phyloP scores from a whole-genome alignment of 2,113 vertebrate genomes.

The Anguilla rostrata region DNA sequence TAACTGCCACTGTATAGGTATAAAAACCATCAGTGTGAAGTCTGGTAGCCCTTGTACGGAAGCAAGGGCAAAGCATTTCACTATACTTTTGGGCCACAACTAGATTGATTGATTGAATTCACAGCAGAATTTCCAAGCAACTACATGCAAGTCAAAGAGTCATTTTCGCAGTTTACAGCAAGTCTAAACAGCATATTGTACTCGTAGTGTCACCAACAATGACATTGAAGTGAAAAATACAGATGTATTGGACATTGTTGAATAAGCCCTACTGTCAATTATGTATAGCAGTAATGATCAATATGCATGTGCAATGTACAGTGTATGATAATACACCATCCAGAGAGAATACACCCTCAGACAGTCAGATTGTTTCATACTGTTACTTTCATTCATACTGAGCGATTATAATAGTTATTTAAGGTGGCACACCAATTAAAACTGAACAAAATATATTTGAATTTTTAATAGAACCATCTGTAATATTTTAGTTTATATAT shows the following conservation, averaged over 20 bases:
- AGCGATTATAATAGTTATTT: background rate
- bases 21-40: background rate
- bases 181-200: background rate
- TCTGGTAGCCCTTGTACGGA: background rate
- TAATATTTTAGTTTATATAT: slow-evolving; percentile 46
- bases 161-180: background rate
- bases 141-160: background rate
- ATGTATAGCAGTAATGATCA: too few relatives aligned
- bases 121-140: background rate
- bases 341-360: background rate
- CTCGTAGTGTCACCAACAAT: background rate
- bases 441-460: background rate
- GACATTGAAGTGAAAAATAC: background rate
- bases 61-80: background rate
- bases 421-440: background rate
- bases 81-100: background rate
- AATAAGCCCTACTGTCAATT: too few relatives aligned
- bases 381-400: too few relatives aligned
- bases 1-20: background rate
- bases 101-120: background rate
- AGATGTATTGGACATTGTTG: too few relatives aligned
- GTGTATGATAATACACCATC: background rate
- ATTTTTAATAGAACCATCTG: background rate
- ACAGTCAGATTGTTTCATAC: too few relatives aligned
- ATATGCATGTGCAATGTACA: too few relatives aligned